phyloP scores from a whole-genome alignment of 2,797 vertebrate species.

The Streptopelia turtur region DNA sequence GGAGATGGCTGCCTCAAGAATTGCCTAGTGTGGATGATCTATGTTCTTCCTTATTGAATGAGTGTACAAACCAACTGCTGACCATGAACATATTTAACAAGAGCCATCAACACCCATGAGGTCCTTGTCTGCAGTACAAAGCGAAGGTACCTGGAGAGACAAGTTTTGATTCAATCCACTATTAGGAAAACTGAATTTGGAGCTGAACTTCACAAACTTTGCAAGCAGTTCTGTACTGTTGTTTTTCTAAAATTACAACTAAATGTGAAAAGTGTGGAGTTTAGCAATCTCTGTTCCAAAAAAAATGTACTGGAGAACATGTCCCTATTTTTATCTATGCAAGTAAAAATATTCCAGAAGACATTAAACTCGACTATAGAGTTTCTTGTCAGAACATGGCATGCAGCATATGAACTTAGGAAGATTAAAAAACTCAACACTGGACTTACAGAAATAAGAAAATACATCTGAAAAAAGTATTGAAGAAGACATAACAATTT shows the following conservation, averaged over 20 bases:
- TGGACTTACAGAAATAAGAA: background rate
- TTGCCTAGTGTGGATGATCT: background rate
- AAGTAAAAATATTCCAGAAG: conserved; percentile 67
- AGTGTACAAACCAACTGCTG: background rate
- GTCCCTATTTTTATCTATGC: conserved; percentile 62
- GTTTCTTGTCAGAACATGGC: conserved; percentile 16
- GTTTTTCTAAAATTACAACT: conserved; percentile 63
- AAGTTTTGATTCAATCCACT: background rate
- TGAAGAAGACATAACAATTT: background rate
- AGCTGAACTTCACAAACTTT: conserved; percentile 41
- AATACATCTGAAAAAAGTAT: background rate
- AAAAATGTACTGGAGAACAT: conserved; percentile 66
- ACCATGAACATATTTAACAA: background rate
- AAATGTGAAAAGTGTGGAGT: conserved; percentile 64
- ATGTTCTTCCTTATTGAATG: background rate
- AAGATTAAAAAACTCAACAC: background rate
- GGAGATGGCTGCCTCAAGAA: background rate
- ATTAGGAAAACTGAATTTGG: conserved; percentile 4
- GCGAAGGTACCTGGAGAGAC: background rate
- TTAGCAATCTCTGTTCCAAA: conserved; percentile 64
- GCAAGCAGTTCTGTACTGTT: conserved; percentile 42
- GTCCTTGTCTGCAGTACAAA: background rate
- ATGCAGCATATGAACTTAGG: background rate
- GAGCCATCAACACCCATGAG: background rate
- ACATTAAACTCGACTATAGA: conserved; percentile 52